Percentiles rank a stretch among this genome's conserved stretches.
Evolutionary conservation across 2,113 vertebrate genomes (phyloP).

Genomic region (Corythoichthys haematopterus): DNA sequence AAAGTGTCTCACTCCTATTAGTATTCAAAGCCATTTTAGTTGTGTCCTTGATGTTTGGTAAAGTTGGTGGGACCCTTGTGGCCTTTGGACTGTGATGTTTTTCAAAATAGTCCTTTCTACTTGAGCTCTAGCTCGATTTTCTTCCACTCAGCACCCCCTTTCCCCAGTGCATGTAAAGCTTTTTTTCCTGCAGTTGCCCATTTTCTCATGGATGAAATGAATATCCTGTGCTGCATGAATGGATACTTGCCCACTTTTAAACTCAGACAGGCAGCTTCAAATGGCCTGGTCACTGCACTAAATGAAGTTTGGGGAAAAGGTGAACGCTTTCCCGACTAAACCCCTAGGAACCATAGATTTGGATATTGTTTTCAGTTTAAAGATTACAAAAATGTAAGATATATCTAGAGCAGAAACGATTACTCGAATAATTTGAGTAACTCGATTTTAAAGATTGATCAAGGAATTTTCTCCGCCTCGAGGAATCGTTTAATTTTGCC

Average conservation of each 20-base stretch:
- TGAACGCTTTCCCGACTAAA: slow-evolving; percentile 15
- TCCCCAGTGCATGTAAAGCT: background rate
- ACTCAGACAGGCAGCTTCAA: slow-evolving; percentile 54
- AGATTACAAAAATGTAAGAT: background rate
- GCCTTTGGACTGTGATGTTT: background rate
- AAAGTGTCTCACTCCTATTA: background rate
- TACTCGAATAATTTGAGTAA: too few relatives aligned
- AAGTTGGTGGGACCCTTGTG: background rate
- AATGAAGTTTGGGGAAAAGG: slow-evolving; percentile 43
- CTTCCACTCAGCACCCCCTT: slow-evolving; percentile 1
- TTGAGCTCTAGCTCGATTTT: background rate
- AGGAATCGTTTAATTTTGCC: too few relatives aligned
- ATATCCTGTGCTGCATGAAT: slow-evolving; percentile 56
- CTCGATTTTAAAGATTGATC: too few relatives aligned
- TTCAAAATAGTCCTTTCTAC: background rate
- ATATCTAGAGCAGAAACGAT: background rate
- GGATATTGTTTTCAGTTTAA: slow-evolving; percentile 4
- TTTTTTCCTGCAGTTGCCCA: slow-evolving; percentile 33
- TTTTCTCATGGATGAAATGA: slow-evolving; percentile 71
- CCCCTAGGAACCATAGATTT: slow-evolving; percentile 15
- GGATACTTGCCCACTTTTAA: slow-evolving; percentile 59
- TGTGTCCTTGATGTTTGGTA: background rate
- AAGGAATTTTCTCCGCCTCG: too few relatives aligned
- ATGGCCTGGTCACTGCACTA: slow-evolving; percentile 52
- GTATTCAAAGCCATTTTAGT: background rate